Evolutionary conservation across 2,888 invertebrate genomes (phyloP), one percentile per base, ranked within the genome.

Genomic region (Nycteola revayana): DNA sequence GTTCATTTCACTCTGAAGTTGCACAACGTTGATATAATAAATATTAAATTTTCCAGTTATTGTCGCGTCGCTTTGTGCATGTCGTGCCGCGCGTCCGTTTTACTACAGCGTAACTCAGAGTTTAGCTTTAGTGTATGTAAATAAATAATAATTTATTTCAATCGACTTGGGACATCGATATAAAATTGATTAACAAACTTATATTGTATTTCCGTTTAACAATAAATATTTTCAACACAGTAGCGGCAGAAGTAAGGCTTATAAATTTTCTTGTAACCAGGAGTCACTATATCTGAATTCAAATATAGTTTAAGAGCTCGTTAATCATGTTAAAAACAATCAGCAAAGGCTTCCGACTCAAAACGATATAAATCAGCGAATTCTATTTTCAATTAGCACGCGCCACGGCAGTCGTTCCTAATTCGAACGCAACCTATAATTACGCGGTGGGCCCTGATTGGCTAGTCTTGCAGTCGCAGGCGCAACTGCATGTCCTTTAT

Each of bases 401-500:
- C 68, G 66, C 71, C 62, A 70, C 62, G 63, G 69, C 66, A 72
- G 70, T 71, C 75, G 77, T 66, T 76, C 83, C 86, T 86, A 85
- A 85, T 86, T 86, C 67, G 77, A 81, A 77, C 72, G 66, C 67
- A 69, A 62, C 69, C 77, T 87, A 87, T 86, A 85, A 85, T 85
- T 86, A 86, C 72, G 67, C 59, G 60, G 62, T 60, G 53, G 43
- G 49, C 68, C 54, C 68, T 72, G 81, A 84, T 85, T 84, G 85
- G 84, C 63, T 55, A 33, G 18, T 20, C 38, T 33, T 37, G 55
- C 54, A 53, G 54, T 52, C 67, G 70, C 69, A 63, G 49, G 66
- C 68, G 67, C 66, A 68, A 74, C 63, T 69, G 36, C 44, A 33
- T 49, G 55, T 57, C 51, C 56, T 57, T 58, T 72, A 70, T 72